Base-by-base conservation (phyloP, 2,888 invertebrate genomes). In the Dryobotodes eremita region DNA sequence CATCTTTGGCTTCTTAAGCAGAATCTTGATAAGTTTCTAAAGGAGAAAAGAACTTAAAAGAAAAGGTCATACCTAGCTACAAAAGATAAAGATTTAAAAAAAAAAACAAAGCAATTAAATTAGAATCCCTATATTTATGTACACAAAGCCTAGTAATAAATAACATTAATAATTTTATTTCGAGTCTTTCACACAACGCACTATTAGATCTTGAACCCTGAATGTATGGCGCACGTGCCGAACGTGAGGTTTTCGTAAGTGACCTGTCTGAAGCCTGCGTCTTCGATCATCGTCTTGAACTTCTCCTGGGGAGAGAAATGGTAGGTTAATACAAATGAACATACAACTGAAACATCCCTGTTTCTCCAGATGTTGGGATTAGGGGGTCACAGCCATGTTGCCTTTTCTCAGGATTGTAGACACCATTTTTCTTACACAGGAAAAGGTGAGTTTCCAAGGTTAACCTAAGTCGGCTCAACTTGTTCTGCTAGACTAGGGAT, bases 171-270 rank as follows among this genome's bases (percentile, higher is more conserved):
- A 61, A 46, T 55, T 46, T 15, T 8, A 42, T 61, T 57, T 68
- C 46, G 17, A 71, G 31, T 75, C 42, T 26, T 42, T 57, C 15
- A 59, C 20, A 59, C 53, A 11, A 15, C 15, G 13, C 26, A 7
- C 36, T 96, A 5, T 70, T 97, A 98, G 86, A 99, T 96, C 96
- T 99, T 99, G 94, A 99, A 99, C 50, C 99, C 99, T 0, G 99
- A 99, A 95, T 99, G 99, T 93, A 99, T 99, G 68, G 99, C 98
- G 82, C 99, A 98, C 8, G 99, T 97, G 2, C 99, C 99, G 91
- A 98, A 98, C 2, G 98, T 98, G 77, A 99, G 96, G 96, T 99
- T 99, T 95, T 99, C 99, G 93, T 99, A 99, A 0, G 97, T 97
- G 0, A 99, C 99, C 91, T 98, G 97, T 64, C 98, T 96, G 95